Evolutionary conservation across 1,140 invertebrate genomes (phyloP).

Genomic region (Drosophila orena): DNA sequence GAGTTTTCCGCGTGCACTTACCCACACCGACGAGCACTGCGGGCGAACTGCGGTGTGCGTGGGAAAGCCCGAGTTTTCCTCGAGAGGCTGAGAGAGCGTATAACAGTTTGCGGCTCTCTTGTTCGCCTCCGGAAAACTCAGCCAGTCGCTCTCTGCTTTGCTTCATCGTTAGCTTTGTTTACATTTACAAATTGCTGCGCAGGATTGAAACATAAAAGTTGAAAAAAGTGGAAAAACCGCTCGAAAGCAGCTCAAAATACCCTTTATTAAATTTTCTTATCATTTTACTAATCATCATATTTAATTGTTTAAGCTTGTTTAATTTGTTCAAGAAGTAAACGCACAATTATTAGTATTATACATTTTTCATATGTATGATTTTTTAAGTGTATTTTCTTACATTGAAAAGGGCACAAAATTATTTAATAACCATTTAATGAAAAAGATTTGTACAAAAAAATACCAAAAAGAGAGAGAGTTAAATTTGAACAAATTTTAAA

Average conservation of each 20-base stretch:
- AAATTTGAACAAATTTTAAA: too few relatives aligned
- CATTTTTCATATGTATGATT: too few relatives aligned
- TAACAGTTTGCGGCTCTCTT: conserved; percentile 55
- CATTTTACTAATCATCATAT: neutral
- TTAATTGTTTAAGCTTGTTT: neutral
- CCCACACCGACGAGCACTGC: conserved; percentile 62
- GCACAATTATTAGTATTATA: too few relatives aligned
- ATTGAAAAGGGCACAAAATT: too few relatives aligned
- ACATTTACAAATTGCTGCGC: conserved; percentile 67
- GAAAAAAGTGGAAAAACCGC: conserved; percentile 1
- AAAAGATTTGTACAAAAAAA: too few relatives aligned
- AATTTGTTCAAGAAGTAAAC: neutral
- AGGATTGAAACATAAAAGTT: conserved; percentile 58
- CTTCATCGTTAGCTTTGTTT: conserved; percentile 64
- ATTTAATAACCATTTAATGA: too few relatives aligned
- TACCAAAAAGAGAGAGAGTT: too few relatives aligned
- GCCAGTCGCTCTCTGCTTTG: conserved; percentile 19
- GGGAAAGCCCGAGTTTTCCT: conserved; percentile 26
- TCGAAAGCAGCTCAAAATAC: neutral
- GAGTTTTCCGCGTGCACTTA: conserved; percentile 52
- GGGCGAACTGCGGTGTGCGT: conserved; percentile 42
- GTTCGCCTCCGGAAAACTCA: conserved; percentile 8
- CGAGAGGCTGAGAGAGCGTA: conserved; percentile 34
- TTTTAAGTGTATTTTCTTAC: too few relatives aligned
- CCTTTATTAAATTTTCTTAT: neutral